A percentile compares a stretch with the other conserved stretches of the same genome.
Conservation (phyloP, 2,888 invertebrate species). For the Lochmaea crataegi region DNA sequence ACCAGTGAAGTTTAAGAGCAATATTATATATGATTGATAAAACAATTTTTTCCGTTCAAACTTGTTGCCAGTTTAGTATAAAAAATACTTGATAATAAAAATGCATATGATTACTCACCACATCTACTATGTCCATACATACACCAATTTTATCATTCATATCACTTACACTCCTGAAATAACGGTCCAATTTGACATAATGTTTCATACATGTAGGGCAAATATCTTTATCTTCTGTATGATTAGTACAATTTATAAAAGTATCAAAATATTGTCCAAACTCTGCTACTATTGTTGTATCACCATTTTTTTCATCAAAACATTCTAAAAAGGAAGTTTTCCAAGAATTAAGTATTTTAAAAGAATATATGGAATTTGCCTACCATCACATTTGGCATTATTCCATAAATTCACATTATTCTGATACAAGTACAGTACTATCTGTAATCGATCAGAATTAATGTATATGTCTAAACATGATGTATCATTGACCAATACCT, state of each 20-base stretch:
- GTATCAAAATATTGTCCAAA: slow-evolving; percentile 67
- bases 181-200: slow-evolving; percentile 69
- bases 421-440: slow-evolving; percentile 69
- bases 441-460: slow-evolving; percentile 73
- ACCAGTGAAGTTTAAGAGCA: too few relatives aligned
- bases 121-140: slow-evolving; percentile 77
- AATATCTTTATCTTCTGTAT: slow-evolving; percentile 55
- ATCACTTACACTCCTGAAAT: slow-evolving; percentile 70
- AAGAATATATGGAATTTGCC: slow-evolving; percentile 34
- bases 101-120: slow-evolving; percentile 64
- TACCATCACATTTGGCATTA: slow-evolving; percentile 74
- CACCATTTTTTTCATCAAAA: slow-evolving; percentile 65
- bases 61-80: background rate
- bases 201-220: slow-evolving; percentile 69
- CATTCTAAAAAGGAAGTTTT: slow-evolving; percentile 65
- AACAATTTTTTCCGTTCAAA: too few relatives aligned
- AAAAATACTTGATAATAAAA: background rate
- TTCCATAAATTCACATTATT: slow-evolving; percentile 71
- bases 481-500: slow-evolving; percentile 64
- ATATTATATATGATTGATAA: too few relatives aligned
- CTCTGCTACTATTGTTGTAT: slow-evolving; percentile 63
- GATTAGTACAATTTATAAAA: slow-evolving; percentile 65
- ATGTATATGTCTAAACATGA: slow-evolving; percentile 70
- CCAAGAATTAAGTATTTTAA: slow-evolving; percentile 8
- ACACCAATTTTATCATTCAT: slow-evolving; percentile 70